These are phyloP conservation scores for Heteromurus nitidus DNA, from an alignment of 2,888 invertebrate genomes.

Conservation along the genomic window DNA sequence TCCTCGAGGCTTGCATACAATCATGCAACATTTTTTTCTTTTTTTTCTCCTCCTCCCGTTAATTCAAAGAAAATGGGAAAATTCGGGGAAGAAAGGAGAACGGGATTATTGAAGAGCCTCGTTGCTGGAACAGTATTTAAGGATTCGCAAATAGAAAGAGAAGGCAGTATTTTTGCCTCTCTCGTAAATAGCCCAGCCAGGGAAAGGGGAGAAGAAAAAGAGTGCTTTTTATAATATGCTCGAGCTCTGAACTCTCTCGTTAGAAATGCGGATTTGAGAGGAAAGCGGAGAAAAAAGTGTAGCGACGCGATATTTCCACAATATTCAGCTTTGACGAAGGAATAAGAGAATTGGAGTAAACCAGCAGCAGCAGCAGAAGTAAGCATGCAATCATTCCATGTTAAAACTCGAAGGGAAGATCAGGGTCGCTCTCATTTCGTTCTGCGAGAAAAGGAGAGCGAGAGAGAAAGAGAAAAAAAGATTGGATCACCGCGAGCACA, in stretches of 20 bases:
- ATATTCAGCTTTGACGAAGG: too few relatives aligned
- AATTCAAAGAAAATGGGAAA: conserved; percentile 55
- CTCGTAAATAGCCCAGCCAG: neutral
- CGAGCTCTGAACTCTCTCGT: neutral
- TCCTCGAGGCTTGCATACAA: conserved; percentile 1
- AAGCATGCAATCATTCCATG: too few relatives aligned
- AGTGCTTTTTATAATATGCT: neutral
- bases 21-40: conserved; percentile 24
- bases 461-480: too few relatives aligned
- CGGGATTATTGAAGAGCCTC: conserved; percentile 52
- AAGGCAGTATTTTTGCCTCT: conserved; percentile 27
- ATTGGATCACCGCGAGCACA: conserved; percentile 17
- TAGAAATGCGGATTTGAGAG: neutral
- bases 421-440: too few relatives aligned
- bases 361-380: too few relatives aligned
- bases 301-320: neutral
- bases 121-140: conserved; percentile 40
- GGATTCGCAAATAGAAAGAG: conserved; percentile 32
- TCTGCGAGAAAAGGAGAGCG: too few relatives aligned
- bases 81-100: conserved; percentile 53
- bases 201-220: neutral
- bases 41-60: conserved; percentile 16
- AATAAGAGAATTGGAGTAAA: too few relatives aligned
- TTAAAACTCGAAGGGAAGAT: too few relatives aligned
- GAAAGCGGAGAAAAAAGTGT: neutral